These are phyloP conservation scores for Adelphocoris suturalis DNA, from an alignment of 2,888 invertebrate genomes.

Conservation along the genomic window DNA sequence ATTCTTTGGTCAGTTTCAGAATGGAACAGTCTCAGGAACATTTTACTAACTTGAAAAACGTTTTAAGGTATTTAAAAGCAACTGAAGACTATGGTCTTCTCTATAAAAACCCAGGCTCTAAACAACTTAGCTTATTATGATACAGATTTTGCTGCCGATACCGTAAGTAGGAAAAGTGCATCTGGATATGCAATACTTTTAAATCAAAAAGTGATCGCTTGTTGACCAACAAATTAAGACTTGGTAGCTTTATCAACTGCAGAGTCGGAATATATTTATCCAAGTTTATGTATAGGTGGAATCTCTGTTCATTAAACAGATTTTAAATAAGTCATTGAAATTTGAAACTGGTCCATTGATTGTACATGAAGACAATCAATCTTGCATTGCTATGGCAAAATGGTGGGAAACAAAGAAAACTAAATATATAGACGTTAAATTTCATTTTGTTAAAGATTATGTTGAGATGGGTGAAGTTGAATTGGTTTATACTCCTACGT, in stretches of 20 bases:
- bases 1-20: conserved; percentile 51
- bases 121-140: neutral
- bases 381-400: neutral
- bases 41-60: neutral
- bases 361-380: neutral
- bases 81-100: neutral
- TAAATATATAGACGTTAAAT: no score
- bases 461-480: no score
- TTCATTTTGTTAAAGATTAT: no score
- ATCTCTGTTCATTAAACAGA: neutral
- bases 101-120: neutral
- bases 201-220: neutral
- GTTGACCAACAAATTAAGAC: neutral
- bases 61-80: neutral
- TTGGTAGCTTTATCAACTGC: neutral
- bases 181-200: neutral
- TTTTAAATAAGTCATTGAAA: neutral
- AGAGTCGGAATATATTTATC: neutral
- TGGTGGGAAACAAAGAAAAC: no score
- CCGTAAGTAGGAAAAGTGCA: neutral
- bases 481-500: no score
- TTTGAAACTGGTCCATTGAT: neutral
- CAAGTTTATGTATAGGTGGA: neutral
- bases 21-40: neutral
- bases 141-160: neutral